Evolutionary conservation across 2,888 invertebrate genomes (phyloP).

Genomic region (Tuberolachnus salignus): DNA sequence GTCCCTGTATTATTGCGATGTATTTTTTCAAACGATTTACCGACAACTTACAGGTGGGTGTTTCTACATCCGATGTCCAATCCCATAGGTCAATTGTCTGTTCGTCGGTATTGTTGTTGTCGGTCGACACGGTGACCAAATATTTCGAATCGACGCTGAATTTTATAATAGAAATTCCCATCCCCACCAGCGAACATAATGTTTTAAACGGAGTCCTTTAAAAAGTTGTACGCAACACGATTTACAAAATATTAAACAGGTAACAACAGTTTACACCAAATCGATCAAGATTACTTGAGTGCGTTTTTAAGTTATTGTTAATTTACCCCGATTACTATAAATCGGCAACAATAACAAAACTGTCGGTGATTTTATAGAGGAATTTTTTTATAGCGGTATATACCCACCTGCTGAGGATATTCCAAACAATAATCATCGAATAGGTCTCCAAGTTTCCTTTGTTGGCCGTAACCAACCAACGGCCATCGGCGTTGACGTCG

Average conservation of each 20-base stretch:
- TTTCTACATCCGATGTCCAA: background rate
- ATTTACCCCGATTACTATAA: too few relatives aligned
- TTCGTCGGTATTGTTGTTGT: background rate
- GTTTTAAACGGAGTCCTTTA: slow-evolving; percentile 20
- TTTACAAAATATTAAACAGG: background rate
- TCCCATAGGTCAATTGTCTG: slow-evolving; percentile 34
- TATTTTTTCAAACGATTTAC: background rate
- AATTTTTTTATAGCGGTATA: too few relatives aligned
- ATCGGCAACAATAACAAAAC: too few relatives aligned
- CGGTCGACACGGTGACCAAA: slow-evolving; percentile 24
- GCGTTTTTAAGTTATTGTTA: too few relatives aligned
- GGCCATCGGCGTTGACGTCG: slow-evolving; percentile 3
- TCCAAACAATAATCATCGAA: slow-evolving; percentile 34
- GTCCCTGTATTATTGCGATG: too few relatives aligned
- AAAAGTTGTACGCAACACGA: background rate
- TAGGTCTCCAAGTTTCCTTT: background rate
- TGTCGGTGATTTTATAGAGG: too few relatives aligned
- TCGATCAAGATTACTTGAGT: too few relatives aligned
- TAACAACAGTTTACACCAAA: background rate
- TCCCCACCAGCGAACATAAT: background rate
- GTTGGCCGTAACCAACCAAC: slow-evolving; percentile 32
- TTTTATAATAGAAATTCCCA: slow-evolving; percentile 1
- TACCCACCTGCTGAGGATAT: background rate
- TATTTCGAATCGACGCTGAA: slow-evolving; percentile 37
- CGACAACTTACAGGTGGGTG: slow-evolving; percentile 4